These are phyloP conservation scores for Caenorhabditis becei DNA, from an alignment of 2,888 invertebrate genomes.

Conservation along the genomic window DNA sequence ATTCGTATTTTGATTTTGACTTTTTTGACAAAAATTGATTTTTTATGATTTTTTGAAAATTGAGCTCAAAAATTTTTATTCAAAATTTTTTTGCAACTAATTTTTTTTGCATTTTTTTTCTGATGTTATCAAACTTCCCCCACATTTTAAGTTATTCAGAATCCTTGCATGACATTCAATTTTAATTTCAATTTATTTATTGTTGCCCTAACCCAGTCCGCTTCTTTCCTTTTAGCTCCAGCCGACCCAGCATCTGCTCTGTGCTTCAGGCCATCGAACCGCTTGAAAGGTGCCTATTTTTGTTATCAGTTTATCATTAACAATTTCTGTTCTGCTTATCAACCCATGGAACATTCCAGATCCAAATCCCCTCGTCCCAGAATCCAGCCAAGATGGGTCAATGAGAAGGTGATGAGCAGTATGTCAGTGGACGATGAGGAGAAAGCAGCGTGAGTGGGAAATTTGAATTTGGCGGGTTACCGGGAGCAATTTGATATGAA, in stretches of 20 bases:
- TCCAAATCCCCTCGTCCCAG: slow-evolving; percentile 79
- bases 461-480: no score
- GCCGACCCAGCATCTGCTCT: slow-evolving; percentile 60
- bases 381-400: slow-evolving; percentile 80
- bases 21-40: no score
- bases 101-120: no score
- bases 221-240: slow-evolving; percentile 48
- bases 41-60: no score
- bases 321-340: background rate
- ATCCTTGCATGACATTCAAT: no score
- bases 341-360: slow-evolving; percentile 57
- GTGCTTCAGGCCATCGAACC: slow-evolving; percentile 62
- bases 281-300: slow-evolving; percentile 52
- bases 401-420: slow-evolving; percentile 80
- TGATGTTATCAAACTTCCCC: no score
- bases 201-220: slow-evolving; percentile 8
- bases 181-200: no score
- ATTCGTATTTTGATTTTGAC: no score
- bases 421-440: slow-evolving; percentile 80
- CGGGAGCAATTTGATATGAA: no score
- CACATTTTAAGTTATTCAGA: no score
- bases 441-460: slow-evolving; percentile 51
- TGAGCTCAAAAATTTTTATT: no score
- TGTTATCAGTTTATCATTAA: slow-evolving; percentile 10
- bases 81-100: no score